These are phyloP conservation scores for Schizopygopsis malacanthus DNA, from an alignment of 2,797 vertebrate species.

Conservation along the genomic window DNA sequence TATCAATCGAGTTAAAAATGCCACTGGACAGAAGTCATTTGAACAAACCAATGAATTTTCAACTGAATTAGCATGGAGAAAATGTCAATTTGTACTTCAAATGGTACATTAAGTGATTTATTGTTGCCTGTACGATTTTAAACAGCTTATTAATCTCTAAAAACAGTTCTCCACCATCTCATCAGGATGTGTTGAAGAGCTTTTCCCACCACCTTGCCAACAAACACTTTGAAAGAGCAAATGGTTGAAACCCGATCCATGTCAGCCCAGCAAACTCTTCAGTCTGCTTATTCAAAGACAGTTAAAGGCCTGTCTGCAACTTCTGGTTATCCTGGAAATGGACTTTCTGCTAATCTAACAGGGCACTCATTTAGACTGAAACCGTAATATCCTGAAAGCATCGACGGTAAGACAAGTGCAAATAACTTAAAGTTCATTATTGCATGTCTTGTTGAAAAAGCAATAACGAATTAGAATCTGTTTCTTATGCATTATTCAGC, in stretches of 20 bases:
- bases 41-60: neutral
- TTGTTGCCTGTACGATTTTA: neutral
- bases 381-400: neutral
- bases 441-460: neutral
- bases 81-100: neutral
- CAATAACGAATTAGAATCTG: neutral
- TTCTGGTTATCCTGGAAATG: conserved; percentile 9
- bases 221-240: conserved; percentile 40
- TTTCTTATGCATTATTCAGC: conserved; percentile 43
- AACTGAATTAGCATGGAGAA: neutral
- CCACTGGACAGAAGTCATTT: neutral
- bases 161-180: conserved; percentile 4
- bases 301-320: conserved; percentile 17
- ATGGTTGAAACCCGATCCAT: conserved; percentile 40
- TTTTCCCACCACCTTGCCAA: conserved; percentile 38
- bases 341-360: conserved; percentile 22
- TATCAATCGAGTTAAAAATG: neutral
- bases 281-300: conserved; percentile 29
- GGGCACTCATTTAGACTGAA: neutral
- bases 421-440: neutral
- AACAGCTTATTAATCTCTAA: conserved; percentile 6
- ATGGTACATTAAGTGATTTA: neutral
- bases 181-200: conserved; percentile 5
- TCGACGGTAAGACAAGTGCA: neutral
- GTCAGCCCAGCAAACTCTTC: conserved; percentile 7